Percentiles rank a stretch among this genome's conserved stretches.
Conservation (phyloP, 2,888 invertebrate species). For the Odontocerum albicorne region DNA sequence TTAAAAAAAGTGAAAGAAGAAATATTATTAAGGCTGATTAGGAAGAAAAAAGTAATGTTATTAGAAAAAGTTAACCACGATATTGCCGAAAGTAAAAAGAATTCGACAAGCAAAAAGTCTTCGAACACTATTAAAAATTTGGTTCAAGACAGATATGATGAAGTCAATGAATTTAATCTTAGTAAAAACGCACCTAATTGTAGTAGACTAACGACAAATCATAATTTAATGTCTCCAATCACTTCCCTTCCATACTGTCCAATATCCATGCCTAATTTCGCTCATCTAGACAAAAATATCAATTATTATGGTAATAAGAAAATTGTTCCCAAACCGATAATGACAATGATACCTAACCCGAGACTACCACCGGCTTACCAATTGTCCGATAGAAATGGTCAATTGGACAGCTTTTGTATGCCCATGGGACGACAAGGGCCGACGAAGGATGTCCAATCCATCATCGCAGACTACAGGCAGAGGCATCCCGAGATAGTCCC, state of each 20-base stretch:
- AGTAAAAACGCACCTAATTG: not conserved
- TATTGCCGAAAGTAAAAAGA: conserved; percentile 14
- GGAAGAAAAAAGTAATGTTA: conserved; percentile 63
- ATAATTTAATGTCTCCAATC: conserved; percentile 39
- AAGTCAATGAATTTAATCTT: not conserved
- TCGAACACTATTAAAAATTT: conserved; percentile 12
- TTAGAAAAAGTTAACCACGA: conserved; percentile 24
- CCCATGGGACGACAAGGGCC: conserved; percentile 71
- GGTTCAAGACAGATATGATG: conserved; percentile 24
- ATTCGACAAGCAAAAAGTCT: not conserved
- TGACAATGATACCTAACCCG: conserved; percentile 42
- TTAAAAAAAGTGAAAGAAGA: conserved; percentile 85
- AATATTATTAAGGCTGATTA: conserved; percentile 68
- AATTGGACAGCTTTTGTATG: conserved; percentile 56
- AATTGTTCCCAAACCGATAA: conserved; percentile 49
- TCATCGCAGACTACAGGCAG: conserved; percentile 79
- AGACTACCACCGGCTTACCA: conserved; percentile 40
- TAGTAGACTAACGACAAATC: conserved; percentile 5
- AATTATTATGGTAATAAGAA: conserved; percentile 44
- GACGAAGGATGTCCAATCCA: conserved; percentile 79
- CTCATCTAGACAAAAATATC: conserved; percentile 6
- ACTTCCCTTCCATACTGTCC: conserved; percentile 21
- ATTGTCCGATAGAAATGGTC: conserved; percentile 55
- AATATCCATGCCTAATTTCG: conserved; percentile 7
- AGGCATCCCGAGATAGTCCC: conserved; percentile 75